Base-by-base conservation (phyloP, 2,113 vertebrate genomes). In the Scartelaos histophorus region DNA sequence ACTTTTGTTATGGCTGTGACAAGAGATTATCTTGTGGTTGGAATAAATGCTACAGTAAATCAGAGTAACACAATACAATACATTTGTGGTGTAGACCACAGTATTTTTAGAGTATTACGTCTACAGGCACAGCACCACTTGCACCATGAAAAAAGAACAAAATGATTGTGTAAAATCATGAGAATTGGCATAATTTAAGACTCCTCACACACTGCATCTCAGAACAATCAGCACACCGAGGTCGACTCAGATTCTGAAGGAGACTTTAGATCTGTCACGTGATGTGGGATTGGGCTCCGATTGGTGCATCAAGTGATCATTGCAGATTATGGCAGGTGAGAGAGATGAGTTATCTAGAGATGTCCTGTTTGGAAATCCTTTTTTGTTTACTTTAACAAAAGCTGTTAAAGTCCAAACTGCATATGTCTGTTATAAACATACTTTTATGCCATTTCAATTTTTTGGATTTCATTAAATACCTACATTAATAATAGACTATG, bases 161-260 rank as follows among this genome's bases (percentile, higher is more conserved):
- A 87, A 84, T 74, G 73, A 84, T 84, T 67, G 80, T 62, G 75
- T 86, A 83, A 86, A 86, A 82, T 87, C 51, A 86, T 82, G 83
- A 87, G 80, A 87, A 87, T 82, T 78, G 74, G 86, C 80, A 83
- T 83, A 83, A 90, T 90, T 86, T 51, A 88, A 75, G 74, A 88
- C 78, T 78, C 84, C 76, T 87, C 84, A 85, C 83, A 88, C 82
- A 80, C 80, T 78, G 71, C 80, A 79, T 87, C 85, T 75, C 74
- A 65, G 67, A 65, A 80, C 67, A 79, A 65, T 72, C 85, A 57
- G 75, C 71, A 38, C 78, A 78, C 73, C 60, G 73, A 84, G 73
- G 71, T 68, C 66, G 69, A 62, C 60, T 80, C 60, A 19, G 46
- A 54, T 62, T 69, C 78, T 56, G 66, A 43, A 19, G 53, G 67